These are phyloP conservation scores for Lerema accius DNA, from an alignment of 1,140 invertebrate genomes.

Conservation along the genomic window DNA sequence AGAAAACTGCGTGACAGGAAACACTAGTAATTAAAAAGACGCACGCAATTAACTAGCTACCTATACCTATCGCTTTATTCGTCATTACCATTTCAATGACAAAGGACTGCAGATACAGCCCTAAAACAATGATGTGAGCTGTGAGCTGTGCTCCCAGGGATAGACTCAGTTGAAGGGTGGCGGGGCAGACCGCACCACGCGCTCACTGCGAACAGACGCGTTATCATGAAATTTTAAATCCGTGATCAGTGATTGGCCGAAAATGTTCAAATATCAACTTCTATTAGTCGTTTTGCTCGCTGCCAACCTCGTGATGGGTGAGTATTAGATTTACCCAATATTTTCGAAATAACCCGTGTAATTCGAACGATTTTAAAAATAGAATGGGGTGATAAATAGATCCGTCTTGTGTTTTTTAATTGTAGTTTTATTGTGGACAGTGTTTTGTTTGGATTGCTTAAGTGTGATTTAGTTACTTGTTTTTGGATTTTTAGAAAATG, in stretches of 20 bases:
- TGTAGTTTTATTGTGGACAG: no score
- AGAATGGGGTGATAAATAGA: no score
- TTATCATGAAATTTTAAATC: constrained; percentile 19
- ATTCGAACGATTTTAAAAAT: not conserved
- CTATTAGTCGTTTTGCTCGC: constrained; percentile 23
- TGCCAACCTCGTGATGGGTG: constrained; percentile 21
- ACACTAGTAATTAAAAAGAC: not conserved
- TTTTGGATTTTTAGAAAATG: no score
- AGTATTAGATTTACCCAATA: not conserved
- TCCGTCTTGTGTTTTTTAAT: no score
- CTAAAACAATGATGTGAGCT: not conserved
- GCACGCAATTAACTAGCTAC: not conserved
- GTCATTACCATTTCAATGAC: not conserved
- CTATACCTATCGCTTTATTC: no score
- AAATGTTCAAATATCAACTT: constrained; percentile 24
- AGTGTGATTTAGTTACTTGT: no score
- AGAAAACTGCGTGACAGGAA: no score
- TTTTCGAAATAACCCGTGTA: no score
- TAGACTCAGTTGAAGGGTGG: not conserved
- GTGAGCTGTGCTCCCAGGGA: not conserved
- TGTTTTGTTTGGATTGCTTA: no score
- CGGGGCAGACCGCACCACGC: constrained; percentile 15
- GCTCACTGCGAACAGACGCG: constrained; percentile 4
- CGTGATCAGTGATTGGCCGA: constrained; percentile 21
- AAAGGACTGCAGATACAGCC: not conserved